Evolutionary conservation across 2,797 vertebrate species (phyloP).

Genomic region (Coranthus polyacanthus): DNA sequence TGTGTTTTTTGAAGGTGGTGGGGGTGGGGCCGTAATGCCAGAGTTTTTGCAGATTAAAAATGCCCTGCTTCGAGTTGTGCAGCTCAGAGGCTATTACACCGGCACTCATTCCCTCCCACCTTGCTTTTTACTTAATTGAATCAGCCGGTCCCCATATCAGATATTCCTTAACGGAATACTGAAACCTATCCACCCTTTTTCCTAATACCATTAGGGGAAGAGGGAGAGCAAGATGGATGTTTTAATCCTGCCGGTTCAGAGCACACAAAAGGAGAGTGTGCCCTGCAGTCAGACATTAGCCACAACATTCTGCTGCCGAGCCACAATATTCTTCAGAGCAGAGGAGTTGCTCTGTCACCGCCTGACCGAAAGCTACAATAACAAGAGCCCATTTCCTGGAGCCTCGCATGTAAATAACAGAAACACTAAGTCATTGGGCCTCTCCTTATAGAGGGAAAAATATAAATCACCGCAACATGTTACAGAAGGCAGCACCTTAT

Average conservation of each 20-base stretch:
- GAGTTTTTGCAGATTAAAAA: no score
- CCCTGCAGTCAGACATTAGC: conserved; percentile 79
- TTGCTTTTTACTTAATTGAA: conserved; percentile 86
- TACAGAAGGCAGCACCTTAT: conserved; percentile 57
- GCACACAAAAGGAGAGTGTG: conserved; percentile 75
- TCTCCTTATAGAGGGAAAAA: conserved; percentile 41
- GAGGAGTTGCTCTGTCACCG: no score
- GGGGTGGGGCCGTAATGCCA: conserved; percentile 2
- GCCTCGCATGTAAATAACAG: conserved; percentile 62
- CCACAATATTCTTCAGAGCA: conserved; percentile 54
- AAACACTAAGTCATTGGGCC: conserved; percentile 39
- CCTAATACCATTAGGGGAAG: conserved; percentile 84
- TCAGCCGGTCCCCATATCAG: conserved; percentile 81
- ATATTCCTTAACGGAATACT: conserved; percentile 85
- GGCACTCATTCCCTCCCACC: conserved; percentile 70
- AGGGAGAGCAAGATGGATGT: conserved; percentile 80
- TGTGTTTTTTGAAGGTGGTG: conserved; percentile 34
- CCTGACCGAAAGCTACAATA: conserved; percentile 75
- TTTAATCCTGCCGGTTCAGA: conserved; percentile 83
- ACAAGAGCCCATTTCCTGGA: conserved; percentile 65
- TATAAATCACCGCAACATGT: conserved; percentile 46
- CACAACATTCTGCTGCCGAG: conserved; percentile 67
- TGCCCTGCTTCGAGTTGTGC: conserved; percentile 49
- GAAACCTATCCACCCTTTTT: conserved; percentile 83
- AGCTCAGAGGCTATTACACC: conserved; percentile 57